Evolutionary conservation across 2,888 invertebrate genomes (phyloP).

Genomic region (Lymantria monacha): DNA sequence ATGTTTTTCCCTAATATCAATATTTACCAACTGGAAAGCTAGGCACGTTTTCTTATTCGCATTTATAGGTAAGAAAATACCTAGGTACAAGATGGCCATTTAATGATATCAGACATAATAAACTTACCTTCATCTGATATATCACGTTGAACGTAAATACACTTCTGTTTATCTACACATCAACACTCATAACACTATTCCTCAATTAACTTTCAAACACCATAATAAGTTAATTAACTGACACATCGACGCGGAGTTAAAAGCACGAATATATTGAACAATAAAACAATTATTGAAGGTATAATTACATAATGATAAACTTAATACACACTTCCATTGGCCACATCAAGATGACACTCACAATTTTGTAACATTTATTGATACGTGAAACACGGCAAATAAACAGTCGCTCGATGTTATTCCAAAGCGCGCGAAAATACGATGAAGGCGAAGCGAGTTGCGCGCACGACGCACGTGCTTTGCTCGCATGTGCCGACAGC

Average conservation of each 20-base stretch:
- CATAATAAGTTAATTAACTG: slow-evolving; percentile 32
- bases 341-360: not conserved
- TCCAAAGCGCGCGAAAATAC: slow-evolving; percentile 58
- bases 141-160: slow-evolving; percentile 37
- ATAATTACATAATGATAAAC: no score
- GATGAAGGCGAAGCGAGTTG: slow-evolving; percentile 45
- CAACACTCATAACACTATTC: slow-evolving; percentile 42
- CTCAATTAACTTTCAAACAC: slow-evolving; percentile 38
- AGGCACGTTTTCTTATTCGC: not conserved
- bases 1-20: no score
- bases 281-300: slow-evolving; percentile 21
- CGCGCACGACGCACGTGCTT: slow-evolving; percentile 77
- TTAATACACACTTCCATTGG: not conserved
- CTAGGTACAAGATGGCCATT: not conserved
- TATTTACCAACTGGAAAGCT: not conserved
- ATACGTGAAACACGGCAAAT: slow-evolving; percentile 8
- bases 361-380: not conserved
- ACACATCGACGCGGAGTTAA: slow-evolving; percentile 35
- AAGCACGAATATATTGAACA: slow-evolving; percentile 30
- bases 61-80: not conserved
- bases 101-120: slow-evolving; percentile 2
- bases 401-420: slow-evolving; percentile 26
- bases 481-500: slow-evolving; percentile 73
- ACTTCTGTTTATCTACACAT: slow-evolving; percentile 42
- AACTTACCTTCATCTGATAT: slow-evolving; percentile 37